Evolutionary conservation across 2,113 vertebrate genomes (phyloP), one percentile per base, ranked within the genome.

Genomic region (Bos javanicus): DNA sequence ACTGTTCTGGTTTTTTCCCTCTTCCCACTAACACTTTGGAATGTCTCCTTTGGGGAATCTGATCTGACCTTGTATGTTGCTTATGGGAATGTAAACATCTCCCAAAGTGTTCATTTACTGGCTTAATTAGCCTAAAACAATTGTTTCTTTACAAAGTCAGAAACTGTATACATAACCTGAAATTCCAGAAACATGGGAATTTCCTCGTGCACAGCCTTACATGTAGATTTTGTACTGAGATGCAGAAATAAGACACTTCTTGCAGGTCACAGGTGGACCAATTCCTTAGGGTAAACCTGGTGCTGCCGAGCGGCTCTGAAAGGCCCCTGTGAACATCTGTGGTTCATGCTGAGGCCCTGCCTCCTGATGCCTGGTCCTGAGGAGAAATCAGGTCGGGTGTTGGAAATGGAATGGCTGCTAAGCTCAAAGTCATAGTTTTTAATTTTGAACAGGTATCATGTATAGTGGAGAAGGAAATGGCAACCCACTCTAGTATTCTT

Each of bases 1-100:
- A 46, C 30, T 85, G 94, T 91, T 74, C 23, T 95, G 80, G 85
- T 98, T 98, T 95, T 98, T 96, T 78, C 95, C 60, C 92, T 96
- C 33, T 94, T 39, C 78, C 19, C 91, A 90, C 64, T 97, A 52
- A 92, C 21, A 25, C 92, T 74, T 98, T 93, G 95, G 84, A 98
- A 96, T 43, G 39, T 43, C 39, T 57, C 56, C 56, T 23, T 21
- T 23, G 23, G 21, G 8, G 9, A 57, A 25, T 57, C 56, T 57
- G 28, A 62, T 43, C 39, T 43, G 39, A 43, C 39, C 39, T 43
- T 43, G 39, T 43, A 43, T 43, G 39, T 43, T 43, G 39, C 39
- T 43, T 43, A 43, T 43, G 39, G 4, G 5, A 43, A 43, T 43
- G 39, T 43, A 43, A 43, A 43, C 39, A 43, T 43, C 39, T 43